These are phyloP conservation scores for Neosilurus mollespiculum DNA, from an alignment of 2,797 vertebrate species.

Conservation along the genomic window DNA sequence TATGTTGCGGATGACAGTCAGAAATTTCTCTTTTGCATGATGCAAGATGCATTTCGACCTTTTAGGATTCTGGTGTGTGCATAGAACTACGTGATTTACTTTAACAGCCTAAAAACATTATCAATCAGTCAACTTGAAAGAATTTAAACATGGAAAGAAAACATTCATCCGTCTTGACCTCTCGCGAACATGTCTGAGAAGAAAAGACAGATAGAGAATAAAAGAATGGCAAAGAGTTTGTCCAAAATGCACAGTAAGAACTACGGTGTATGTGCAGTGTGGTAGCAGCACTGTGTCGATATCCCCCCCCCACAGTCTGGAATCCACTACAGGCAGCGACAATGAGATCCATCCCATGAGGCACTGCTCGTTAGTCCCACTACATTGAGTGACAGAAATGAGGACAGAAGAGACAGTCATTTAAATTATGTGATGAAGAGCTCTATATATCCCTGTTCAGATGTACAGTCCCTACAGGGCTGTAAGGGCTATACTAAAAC, in stretches of 20 bases:
- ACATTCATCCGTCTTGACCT: not conserved
- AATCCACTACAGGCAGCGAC: conserved; percentile 52
- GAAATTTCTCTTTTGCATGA: conserved; percentile 13
- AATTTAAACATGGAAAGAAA: conserved; percentile 9
- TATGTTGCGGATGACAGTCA: conserved; percentile 12
- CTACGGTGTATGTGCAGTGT: conserved; percentile 18
- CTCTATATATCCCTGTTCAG: not conserved
- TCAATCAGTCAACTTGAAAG: not conserved
- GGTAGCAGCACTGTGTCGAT: conserved; percentile 24
- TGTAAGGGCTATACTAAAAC: conserved; percentile 21
- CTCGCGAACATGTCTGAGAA: not conserved
- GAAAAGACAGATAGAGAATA: conserved; percentile 20
- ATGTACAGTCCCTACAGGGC: conserved; percentile 1
- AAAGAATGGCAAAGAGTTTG: conserved; percentile 19
- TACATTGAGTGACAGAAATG: conserved; percentile 34
- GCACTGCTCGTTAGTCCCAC: conserved; percentile 30
- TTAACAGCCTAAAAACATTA: conserved; percentile 28
- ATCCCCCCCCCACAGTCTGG: conserved; percentile 20
- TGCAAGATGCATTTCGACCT: conserved; percentile 9
- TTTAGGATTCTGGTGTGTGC: conserved; percentile 33
- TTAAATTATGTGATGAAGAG: conserved; percentile 18
- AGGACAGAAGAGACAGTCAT: conserved; percentile 35
- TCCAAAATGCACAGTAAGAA: conserved; percentile 39
- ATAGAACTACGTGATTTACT: conserved; percentile 37
- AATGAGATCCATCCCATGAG: conserved; percentile 45